Conservation (phyloP, 2,797 vertebrate genomes). For the Tangara arthus region DNA sequence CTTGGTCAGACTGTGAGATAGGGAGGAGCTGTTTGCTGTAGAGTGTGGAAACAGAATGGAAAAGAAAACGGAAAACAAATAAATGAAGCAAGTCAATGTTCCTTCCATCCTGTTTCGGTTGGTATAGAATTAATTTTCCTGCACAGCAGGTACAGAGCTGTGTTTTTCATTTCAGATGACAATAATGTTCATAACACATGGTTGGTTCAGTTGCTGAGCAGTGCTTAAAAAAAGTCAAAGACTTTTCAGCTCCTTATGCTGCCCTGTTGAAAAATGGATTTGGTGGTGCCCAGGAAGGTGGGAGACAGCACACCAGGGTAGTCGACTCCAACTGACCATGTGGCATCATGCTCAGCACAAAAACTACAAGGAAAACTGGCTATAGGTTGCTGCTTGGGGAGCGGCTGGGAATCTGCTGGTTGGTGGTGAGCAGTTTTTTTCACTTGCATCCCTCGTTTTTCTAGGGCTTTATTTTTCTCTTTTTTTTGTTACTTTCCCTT, state of each 20-base stretch:
- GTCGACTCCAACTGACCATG: background rate
- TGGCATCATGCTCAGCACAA: background rate
- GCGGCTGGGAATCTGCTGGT: no score
- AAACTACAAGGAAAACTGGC: background rate
- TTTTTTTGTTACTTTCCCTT: background rate
- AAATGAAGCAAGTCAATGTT: background rate
- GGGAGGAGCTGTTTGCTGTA: background rate
- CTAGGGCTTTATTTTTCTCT: background rate
- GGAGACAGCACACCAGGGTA: no score
- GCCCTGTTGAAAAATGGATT: background rate
- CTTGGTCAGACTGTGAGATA: background rate
- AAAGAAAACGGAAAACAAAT: background rate
- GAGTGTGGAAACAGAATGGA: background rate
- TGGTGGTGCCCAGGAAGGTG: background rate
- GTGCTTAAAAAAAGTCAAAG: background rate
- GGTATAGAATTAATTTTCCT: background rate
- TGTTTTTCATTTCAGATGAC: background rate
- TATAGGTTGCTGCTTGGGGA: no score
- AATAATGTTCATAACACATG: background rate
- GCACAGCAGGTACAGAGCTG: background rate
- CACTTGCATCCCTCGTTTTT: background rate
- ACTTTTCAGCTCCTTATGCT: background rate
- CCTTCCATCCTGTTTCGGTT: background rate
- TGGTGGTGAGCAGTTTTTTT: background rate
- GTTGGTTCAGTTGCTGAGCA: background rate